Evolutionary conservation across 2,113 vertebrate species (phyloP).

Genomic region (Steatornis caripensis): DNA sequence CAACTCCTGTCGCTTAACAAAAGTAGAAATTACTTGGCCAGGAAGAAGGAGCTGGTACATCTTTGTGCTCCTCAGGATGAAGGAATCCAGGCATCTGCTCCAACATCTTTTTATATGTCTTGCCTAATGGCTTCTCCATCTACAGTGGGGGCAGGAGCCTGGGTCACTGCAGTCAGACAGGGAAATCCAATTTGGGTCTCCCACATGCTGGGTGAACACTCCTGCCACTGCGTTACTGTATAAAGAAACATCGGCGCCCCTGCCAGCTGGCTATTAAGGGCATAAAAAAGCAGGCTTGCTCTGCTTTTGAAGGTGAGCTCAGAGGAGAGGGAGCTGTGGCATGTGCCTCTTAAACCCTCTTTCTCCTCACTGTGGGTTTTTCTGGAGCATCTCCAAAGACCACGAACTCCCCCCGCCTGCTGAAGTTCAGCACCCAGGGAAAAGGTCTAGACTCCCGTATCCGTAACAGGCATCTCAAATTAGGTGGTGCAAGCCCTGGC

Average conservation of each 20-base stretch:
- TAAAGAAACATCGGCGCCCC: neutral
- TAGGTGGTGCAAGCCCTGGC: constrained; percentile 2
- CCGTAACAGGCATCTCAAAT: neutral
- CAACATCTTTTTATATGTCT: neutral
- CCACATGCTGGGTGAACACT: neutral
- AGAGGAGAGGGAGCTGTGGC: neutral
- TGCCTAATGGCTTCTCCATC: neutral
- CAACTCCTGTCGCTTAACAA: neutral
- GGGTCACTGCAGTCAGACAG: neutral
- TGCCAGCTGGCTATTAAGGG: neutral
- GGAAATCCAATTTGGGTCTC: neutral
- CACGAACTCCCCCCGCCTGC: neutral
- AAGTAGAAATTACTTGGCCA: neutral
- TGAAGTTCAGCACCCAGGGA: neutral
- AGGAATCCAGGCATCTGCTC: neutral
- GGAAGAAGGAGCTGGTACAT: neutral
- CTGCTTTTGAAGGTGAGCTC: neutral
- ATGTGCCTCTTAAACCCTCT: neutral
- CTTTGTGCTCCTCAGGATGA: neutral
- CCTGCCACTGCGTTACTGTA: neutral
- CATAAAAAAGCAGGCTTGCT: neutral
- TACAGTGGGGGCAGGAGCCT: neutral
- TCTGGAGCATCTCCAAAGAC: neutral
- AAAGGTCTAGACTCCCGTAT: neutral
- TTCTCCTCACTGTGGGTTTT: neutral